Conservation (phyloP, 2,888 invertebrate genomes). For the Eumerus sabulonum region DNA sequence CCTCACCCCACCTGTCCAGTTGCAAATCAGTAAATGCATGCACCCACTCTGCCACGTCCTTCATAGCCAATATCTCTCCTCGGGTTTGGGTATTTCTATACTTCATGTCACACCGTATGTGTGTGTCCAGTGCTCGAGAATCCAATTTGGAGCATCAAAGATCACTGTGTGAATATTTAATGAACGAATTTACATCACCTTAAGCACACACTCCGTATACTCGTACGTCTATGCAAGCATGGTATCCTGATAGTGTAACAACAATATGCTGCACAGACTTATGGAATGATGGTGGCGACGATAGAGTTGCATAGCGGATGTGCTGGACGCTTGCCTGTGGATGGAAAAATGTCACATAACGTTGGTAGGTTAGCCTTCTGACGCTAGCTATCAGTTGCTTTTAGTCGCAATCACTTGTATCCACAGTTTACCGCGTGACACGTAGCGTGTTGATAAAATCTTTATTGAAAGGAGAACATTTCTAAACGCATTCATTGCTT, state of each 20-base stretch:
- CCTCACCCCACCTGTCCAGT: not conserved
- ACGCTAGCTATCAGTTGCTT: conserved; percentile 24
- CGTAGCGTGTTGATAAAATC: conserved; percentile 45
- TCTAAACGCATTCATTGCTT: no score
- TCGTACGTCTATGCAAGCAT: no score
- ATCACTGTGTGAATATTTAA: conserved; percentile 57
- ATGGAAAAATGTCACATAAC: conserved; percentile 25
- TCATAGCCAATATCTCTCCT: conserved; percentile 18
- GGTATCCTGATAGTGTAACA: not conserved
- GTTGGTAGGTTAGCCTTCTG: conserved; percentile 3
- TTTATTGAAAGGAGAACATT: not conserved
- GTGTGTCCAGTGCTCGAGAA: conserved; percentile 37
- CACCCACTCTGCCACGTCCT: conserved; percentile 4
- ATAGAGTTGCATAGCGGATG: not conserved
- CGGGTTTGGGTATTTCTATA: not conserved
- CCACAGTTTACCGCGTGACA: conserved; percentile 43
- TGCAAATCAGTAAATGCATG: conserved; percentile 24
- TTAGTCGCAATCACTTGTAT: conserved; percentile 36
- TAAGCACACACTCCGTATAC: conserved; percentile 26
- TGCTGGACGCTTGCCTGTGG: not conserved
- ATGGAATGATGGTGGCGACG: no score
- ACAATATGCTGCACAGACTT: conserved; percentile 4
- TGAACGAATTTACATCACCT: conserved; percentile 45
- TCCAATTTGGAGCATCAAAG: conserved; percentile 52
- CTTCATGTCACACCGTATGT: not conserved